A percentile compares a stretch with the other conserved stretches of the same genome.
Conservation (phyloP, 2,888 invertebrate genomes). For the Hydrotaea cyrtoneurina region DNA sequence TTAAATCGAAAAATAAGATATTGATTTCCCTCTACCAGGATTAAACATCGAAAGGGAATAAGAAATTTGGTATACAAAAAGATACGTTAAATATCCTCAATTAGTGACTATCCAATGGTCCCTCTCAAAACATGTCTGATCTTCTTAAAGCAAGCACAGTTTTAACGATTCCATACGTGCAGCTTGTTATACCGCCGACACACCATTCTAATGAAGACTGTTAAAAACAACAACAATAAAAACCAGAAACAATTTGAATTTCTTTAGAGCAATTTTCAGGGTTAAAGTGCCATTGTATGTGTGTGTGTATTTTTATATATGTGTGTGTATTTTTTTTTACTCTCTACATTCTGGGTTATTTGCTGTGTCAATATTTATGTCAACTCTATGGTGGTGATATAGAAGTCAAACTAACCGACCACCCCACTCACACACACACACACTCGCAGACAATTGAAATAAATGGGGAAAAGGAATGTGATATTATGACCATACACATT, state of each 20-base stretch:
- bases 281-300: conserved; percentile 11
- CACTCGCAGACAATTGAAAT: conserved; percentile 54
- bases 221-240: no score
- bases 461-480: conserved; percentile 35
- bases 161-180: not conserved
- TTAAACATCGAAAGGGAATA: no score
- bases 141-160: no score
- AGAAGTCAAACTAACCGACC: no score
- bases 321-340: not conserved
- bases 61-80: no score
- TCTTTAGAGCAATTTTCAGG: conserved; percentile 25
- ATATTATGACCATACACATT: conserved; percentile 49
- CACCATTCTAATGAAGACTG: not conserved
- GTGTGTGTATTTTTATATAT: no score
- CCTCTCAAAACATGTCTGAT: no score
- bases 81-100: no score
- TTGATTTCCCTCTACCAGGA: no score
- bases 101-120: no score
- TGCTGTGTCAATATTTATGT: conserved; percentile 4
- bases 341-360: not conserved
- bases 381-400: conserved; percentile 18
- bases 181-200: not conserved
- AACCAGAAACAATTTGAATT: conserved; percentile 9
- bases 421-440: not conserved
- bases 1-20: no score